Percentiles rank a stretch among this genome's conserved stretches.
Evolutionary conservation across 2,888 invertebrate species (phyloP).

Genomic region (Brenthis ino): DNA sequence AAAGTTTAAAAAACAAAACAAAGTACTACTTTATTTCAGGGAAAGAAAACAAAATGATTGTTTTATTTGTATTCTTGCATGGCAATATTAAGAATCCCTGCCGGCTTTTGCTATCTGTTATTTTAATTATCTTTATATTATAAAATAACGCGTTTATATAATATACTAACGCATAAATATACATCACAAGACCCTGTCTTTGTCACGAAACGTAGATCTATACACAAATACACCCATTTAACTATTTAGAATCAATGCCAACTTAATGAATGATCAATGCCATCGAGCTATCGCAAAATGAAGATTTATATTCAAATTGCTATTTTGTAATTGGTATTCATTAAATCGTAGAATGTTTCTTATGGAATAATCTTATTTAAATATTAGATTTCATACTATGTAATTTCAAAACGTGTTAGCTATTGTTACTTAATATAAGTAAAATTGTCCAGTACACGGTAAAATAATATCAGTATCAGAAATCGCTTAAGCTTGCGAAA

Average conservation of each 20-base stretch:
- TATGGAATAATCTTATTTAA: background rate
- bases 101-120: too few relatives aligned
- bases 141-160: too few relatives aligned
- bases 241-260: background rate
- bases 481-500: too few relatives aligned
- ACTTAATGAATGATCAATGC: constrained; percentile 10
- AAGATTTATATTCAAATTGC: constrained; percentile 18
- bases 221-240: background rate
- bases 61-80: too few relatives aligned
- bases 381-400: background rate
- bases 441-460: too few relatives aligned
- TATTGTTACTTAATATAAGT: background rate
- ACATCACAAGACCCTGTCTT: background rate
- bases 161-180: too few relatives aligned
- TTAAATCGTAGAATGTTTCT: background rate
- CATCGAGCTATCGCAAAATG: constrained; percentile 15
- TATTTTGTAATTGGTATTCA: constrained; percentile 8
- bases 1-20: too few relatives aligned
- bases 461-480: too few relatives aligned
- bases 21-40: too few relatives aligned
- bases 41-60: too few relatives aligned
- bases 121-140: too few relatives aligned
- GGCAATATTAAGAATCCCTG: too few relatives aligned
- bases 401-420: background rate
- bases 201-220: constrained; percentile 3